A percentile compares a stretch with the other conserved stretches of the same genome.
These are phyloP conservation scores for Trichonephila clavata DNA, from an alignment of 1,140 invertebrate species.

Conservation along the genomic window DNA sequence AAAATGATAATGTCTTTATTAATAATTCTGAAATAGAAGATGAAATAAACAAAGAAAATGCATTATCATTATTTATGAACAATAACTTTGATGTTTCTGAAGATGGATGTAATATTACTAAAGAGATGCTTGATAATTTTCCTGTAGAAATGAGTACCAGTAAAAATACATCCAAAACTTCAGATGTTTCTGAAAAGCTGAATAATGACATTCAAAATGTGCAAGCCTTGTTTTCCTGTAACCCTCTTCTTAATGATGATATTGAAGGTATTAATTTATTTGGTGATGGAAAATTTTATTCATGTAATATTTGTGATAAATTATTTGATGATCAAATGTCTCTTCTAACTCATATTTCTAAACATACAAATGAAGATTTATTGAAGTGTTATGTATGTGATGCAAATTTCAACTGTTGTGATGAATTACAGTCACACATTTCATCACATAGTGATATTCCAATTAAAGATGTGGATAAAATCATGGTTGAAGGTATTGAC, in stretches of 20 bases:
- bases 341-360: background rate
- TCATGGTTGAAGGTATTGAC: conserved; percentile 7
- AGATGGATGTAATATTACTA: background rate
- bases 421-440: conserved; percentile 3
- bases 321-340: background rate
- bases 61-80: background rate
- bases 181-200: background rate
- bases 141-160: background rate
- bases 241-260: background rate
- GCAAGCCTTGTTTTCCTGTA: background rate
- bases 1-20: background rate
- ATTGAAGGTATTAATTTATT: background rate
- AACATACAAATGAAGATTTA: background rate
- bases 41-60: background rate
- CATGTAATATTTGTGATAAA: conserved; percentile 34
- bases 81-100: background rate
- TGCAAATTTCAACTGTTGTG: background rate
- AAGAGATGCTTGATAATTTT: background rate
- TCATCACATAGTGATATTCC: background rate
- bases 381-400: conserved; percentile 16
- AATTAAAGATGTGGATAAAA: conserved; percentile 2
- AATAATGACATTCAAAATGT: background rate
- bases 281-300: background rate
- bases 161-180: background rate
- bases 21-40: background rate